Evolutionary conservation across 2,113 vertebrate genomes (phyloP), one percentile per base, ranked within the genome.

Genomic region (Siphamia tubifer): DNA sequence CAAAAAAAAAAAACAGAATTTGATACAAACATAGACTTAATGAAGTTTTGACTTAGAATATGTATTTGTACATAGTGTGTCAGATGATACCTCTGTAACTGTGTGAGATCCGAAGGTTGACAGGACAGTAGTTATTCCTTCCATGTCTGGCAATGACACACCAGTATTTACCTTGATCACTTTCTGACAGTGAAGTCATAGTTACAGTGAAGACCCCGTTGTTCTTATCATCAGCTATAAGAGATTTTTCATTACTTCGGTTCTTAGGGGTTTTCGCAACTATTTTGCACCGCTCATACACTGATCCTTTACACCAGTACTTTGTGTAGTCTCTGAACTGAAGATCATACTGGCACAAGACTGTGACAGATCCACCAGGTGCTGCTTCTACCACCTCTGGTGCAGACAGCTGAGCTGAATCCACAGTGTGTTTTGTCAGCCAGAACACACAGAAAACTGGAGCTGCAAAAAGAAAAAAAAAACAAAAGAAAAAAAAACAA

Each of bases 281-380:
- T 13, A 82, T 66, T 0, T 0, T 8, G 43, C 86, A 86, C 4
- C 64, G 2, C 6, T 67, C 25, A 9, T 86, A 87, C 3, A 57
- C 1, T 0, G 0, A 1, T 13, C 87, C 87, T 74, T 15, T 88
- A 67, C 89, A 90, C 87, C 84, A 90, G 75, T 88, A 88, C 76
- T 90, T 90, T 16, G 65, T 27, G 42, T 63, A 2, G 1, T 72
- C 5, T 38, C 45, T 77, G 49, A 43, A 85, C 24, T 3, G 1
- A 7, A 1, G 6, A 4, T 73, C 12, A 5, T 87, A 89, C 21
- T 39, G 66, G 47, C 86, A 90, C 1, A 28, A 1, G 10, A 90
- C 44, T 0, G 21, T 75, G 48, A 82, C 63, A 4, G 77, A 81
- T 19, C 61, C 77, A 8, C 67, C 61, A 0, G 4, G 1, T 0